Base-by-base conservation (phyloP, 2,888 invertebrate species). In the Caenorhabditis panamensis region DNA sequence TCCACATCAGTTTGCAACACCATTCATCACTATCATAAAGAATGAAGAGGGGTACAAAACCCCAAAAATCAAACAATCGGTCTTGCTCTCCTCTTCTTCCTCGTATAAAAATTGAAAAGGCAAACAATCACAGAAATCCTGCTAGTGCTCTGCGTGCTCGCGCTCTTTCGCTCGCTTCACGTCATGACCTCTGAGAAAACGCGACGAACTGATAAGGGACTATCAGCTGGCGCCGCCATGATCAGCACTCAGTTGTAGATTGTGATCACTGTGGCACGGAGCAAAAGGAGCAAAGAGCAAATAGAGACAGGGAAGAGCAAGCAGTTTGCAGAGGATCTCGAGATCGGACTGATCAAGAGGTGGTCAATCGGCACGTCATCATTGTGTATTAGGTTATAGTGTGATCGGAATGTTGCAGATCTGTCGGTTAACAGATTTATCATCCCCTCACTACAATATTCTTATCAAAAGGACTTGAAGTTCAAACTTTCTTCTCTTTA, bases 1-100 rank as follows among this genome's bases (percentile, higher is more conserved):
- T 51, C 22, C 13, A 41, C 41, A 41, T 37, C 20, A 24, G 3
- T 58, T 58, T 16, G 28, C 56, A 36, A 58, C 41, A 58, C 22
- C n/a, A 20, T 63, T 63, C 56, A 69, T 51, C 37, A 20, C 36
- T 31, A 59, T 61, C 13, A 71, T 37, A 18, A 59, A 62, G 18
- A 62, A 41, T 37, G n/a, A 53, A 56, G 18, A 54, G 49, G 41
- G 41, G 16, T 16, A 41, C 41, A 41, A 69, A 62, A 56, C 44
- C 58, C 49, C 63, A 73, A 59, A 73, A 77, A 69, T 63, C 64
- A 69, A 69, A 58, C 68, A 77, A 59, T 67, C 66, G 54, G 44
- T 51, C 47, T 37, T 20, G 51, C 24, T 26, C 41, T 22, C 53
- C 20, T 8, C 28, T 16, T 54, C 28, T 28, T 16, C n/a, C 16